Conservation (phyloP, 2,113 vertebrate species). For the Ovis canadensis region DNA sequence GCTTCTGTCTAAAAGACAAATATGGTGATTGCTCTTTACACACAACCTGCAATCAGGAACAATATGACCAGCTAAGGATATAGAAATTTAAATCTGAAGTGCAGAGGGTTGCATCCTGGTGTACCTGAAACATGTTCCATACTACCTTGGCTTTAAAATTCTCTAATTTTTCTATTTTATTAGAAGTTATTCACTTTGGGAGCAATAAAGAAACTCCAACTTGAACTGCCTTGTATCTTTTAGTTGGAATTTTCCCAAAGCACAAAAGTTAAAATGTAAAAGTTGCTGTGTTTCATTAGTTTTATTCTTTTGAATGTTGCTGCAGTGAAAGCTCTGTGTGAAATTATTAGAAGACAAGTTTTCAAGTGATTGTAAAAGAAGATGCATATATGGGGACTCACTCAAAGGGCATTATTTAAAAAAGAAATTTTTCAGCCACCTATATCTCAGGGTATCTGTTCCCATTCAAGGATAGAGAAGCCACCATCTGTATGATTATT, state of each 20-base stretch:
- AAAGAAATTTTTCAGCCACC: constrained; percentile 82
- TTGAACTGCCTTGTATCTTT: constrained; percentile 77
- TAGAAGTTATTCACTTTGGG: constrained; percentile 80
- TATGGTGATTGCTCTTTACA: constrained; percentile 56
- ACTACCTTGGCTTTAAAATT: constrained; percentile 72
- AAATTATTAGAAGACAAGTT: constrained; percentile 85
- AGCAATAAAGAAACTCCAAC: constrained; percentile 80
- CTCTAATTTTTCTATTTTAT: constrained; percentile 80
- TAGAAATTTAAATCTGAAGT: constrained; percentile 75
- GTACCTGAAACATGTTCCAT: constrained; percentile 67
- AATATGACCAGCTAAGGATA: constrained; percentile 73
- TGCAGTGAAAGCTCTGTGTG: constrained; percentile 83
- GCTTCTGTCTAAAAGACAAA: constrained; percentile 51
- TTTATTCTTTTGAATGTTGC: constrained; percentile 82
- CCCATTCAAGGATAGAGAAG: constrained; percentile 83
- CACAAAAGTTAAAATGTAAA: constrained; percentile 78
- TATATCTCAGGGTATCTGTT: constrained; percentile 80
- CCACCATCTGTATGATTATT: constrained; percentile 82
- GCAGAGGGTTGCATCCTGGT: constrained; percentile 70
- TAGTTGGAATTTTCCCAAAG: constrained; percentile 79
- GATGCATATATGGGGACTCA: constrained; percentile 81
- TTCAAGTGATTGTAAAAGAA: constrained; percentile 83
- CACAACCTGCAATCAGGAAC: constrained; percentile 48
- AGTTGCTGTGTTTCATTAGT: constrained; percentile 84
- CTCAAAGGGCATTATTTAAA: constrained; percentile 85